Percentiles rank a stretch among this genome's conserved stretches.
phyloP scores from a whole-genome alignment of 2,113 vertebrate genomes.

The Sylvietta virens region DNA sequence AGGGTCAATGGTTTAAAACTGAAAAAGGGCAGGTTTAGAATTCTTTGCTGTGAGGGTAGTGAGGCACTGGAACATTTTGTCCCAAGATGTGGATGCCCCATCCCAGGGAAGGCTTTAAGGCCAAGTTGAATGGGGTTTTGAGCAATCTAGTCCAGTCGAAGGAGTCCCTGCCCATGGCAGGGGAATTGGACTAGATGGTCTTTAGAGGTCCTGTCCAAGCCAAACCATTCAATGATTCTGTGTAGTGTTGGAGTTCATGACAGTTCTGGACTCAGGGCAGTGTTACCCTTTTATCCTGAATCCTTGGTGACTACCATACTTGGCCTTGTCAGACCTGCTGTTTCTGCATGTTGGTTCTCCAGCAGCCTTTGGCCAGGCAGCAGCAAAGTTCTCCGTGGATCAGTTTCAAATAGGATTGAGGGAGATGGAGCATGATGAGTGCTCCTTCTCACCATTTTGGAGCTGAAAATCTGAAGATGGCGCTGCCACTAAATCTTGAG shows the following conservation, averaged over 20 bases:
- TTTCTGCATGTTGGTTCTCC: neutral
- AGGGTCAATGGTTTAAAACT: neutral
- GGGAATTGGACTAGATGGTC: rapidly evolving
- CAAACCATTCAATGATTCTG: rapidly evolving
- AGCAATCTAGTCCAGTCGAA: rapidly evolving
- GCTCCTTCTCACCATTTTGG: neutral
- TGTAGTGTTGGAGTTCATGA: neutral
- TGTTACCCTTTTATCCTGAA: neutral
- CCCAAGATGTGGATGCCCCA: rapidly evolving
- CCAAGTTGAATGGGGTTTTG: neutral
- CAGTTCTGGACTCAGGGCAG: neutral
- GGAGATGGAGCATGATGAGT: neutral
- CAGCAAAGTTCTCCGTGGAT: neutral
- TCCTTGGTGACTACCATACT: neutral
- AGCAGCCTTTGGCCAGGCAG: neutral
- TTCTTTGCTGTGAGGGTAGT: neutral
- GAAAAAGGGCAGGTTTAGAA: neutral
- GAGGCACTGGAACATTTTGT: neutral
- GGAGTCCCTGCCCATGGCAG: rapidly evolving
- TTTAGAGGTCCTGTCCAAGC: neutral
- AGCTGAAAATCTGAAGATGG: neutral
- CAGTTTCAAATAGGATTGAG: neutral
- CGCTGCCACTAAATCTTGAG: rapidly evolving
- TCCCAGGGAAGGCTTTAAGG: neutral
- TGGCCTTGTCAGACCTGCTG: neutral